Evolutionary conservation across 2,888 invertebrate genomes (phyloP).

Genomic region (Drosophila nr. perissopoda): DNA sequence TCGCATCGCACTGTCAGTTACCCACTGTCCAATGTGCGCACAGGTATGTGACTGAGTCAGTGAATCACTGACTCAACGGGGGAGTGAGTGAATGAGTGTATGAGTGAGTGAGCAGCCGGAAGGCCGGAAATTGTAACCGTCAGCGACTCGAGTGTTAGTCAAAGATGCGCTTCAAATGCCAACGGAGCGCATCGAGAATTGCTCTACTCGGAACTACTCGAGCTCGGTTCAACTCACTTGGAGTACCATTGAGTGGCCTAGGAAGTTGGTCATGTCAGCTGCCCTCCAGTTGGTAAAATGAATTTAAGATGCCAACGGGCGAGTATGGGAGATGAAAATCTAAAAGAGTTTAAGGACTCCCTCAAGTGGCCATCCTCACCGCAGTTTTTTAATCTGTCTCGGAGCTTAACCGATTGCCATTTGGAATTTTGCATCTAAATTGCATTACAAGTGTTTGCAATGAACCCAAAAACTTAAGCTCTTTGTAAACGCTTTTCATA

Average conservation of each 20-base stretch:
- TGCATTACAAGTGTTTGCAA: background rate
- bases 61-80: background rate
- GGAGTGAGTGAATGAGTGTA: background rate
- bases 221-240: slow-evolving; percentile 7
- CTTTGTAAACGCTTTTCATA: background rate
- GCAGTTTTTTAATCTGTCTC: background rate
- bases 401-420: background rate
- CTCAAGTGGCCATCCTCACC: slow-evolving; percentile 4
- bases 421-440: background rate
- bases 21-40: slow-evolving; percentile 46
- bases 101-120: slow-evolving; percentile 1
- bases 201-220: slow-evolving; percentile 8
- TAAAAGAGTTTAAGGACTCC: background rate
- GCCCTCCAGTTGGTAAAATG: background rate
- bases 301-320: background rate
- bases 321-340: background rate
- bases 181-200: slow-evolving; percentile 7
- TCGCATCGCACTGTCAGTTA: slow-evolving; percentile 7
- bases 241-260: slow-evolving; percentile 1
- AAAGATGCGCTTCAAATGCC: slow-evolving; percentile 5
- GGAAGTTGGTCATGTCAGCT: slow-evolving; percentile 9
- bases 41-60: slow-evolving; percentile 36
- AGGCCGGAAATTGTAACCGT: slow-evolving; percentile 5
- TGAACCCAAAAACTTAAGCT: background rate
- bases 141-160: slow-evolving; percentile 13